phyloP scores from a whole-genome alignment of 2,797 vertebrate species.

The Neomorphus geoffroyi region DNA sequence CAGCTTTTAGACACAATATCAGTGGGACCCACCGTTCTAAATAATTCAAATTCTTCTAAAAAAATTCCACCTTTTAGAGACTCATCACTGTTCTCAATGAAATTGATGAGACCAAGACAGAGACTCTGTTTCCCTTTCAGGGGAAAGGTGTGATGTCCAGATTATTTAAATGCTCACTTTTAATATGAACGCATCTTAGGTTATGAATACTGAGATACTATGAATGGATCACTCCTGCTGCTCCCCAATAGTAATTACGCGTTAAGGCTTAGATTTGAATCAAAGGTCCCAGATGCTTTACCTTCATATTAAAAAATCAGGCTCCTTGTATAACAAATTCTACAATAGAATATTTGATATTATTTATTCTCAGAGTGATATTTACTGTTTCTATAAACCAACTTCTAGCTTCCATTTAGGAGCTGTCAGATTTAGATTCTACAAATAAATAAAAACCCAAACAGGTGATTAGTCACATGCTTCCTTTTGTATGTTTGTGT shows the following conservation, averaged over 20 bases:
- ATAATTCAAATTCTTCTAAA: not conserved
- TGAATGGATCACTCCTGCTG: not conserved
- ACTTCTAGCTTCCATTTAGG: not conserved
- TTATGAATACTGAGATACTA: not conserved
- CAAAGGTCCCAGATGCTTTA: not conserved
- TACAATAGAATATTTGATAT: not conserved
- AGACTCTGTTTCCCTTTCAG: not conserved
- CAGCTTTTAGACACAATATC: not conserved
- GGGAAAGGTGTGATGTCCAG: not conserved
- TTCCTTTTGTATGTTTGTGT: not conserved
- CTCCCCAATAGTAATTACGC: not conserved
- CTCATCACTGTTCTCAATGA: not conserved
- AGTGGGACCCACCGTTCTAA: not conserved
- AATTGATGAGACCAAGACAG: not conserved
- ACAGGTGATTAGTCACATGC: not conserved
- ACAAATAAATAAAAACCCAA: not conserved
- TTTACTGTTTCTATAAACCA: not conserved
- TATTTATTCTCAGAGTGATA: not conserved
- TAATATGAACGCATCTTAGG: not conserved
- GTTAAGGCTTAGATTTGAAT: not conserved
- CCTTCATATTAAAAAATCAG: not conserved
- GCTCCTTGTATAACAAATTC: not conserved
- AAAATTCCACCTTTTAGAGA: not conserved
- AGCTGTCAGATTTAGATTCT: not conserved
- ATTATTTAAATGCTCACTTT: not conserved